A percentile compares a stretch with the other conserved stretches of the same genome.
These are phyloP conservation scores for Rutilus rutilus DNA, from an alignment of 2,113 vertebrate genomes.

Conservation along the genomic window DNA sequence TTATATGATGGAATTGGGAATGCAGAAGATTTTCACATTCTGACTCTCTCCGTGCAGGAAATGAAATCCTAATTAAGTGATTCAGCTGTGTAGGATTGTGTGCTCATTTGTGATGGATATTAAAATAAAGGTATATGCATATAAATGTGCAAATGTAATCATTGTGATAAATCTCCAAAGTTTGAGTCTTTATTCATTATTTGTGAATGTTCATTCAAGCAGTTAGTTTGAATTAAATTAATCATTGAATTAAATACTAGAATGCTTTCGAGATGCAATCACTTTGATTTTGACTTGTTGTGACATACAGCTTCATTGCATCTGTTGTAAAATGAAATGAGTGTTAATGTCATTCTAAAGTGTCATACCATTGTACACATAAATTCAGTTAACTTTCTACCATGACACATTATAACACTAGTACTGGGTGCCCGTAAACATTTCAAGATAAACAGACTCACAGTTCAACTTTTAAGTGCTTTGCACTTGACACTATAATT, in stretches of 20 bases:
- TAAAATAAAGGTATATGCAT: neutral
- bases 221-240: neutral
- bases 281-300: neutral
- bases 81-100: neutral
- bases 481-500: neutral
- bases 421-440: neutral
- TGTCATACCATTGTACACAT: conserved; percentile 8
- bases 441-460: conserved; percentile 25
- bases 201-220: neutral
- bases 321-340: conserved; percentile 15
- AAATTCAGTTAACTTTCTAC: neutral
- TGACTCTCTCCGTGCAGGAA: neutral
- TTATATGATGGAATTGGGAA: neutral
- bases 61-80: neutral
- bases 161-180: neutral
- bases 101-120: neutral
- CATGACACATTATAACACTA: neutral
- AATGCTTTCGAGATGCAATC: neutral
- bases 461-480: conserved; percentile 15
- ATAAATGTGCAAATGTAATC: neutral
- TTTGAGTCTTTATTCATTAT: neutral
- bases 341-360: conserved; percentile 7
- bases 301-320: neutral
- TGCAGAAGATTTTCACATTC: neutral
- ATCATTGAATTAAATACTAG: neutral